These are phyloP conservation scores for Drosophila elegans DNA, from an alignment of 1,140 invertebrate species.

Conservation along the genomic window DNA sequence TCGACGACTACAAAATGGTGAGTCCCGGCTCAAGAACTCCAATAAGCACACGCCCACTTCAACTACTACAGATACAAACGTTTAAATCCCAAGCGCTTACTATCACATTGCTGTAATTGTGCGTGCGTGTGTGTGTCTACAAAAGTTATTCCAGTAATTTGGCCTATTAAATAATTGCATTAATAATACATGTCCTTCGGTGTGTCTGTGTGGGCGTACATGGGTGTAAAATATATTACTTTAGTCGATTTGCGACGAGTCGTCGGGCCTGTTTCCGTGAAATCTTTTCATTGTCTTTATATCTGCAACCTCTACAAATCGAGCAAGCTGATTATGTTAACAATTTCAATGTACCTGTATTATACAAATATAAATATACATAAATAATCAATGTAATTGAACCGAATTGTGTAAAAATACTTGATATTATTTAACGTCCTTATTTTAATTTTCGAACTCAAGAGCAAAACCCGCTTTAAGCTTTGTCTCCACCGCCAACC, in stretches of 20 bases:
- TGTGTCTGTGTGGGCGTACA: constrained; percentile 23
- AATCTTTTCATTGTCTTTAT: constrained; percentile 36
- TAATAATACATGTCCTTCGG: constrained; percentile 42
- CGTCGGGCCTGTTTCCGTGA: constrained; percentile 5
- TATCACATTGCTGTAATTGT: constrained; percentile 66
- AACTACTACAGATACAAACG: constrained; percentile 38
- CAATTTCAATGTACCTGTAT: constrained; percentile 24
- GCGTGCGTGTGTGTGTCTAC: constrained; percentile 48
- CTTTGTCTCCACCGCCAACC: constrained; percentile 23
- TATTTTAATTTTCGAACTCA: constrained; percentile 16
- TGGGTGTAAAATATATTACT: constrained; percentile 38
- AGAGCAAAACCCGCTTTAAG: constrained; percentile 15
- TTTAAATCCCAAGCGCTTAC: constrained; percentile 56
- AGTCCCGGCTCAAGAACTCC: constrained; percentile 86
- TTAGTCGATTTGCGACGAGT: constrained; percentile 2
- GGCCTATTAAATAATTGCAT: constrained; percentile 50
- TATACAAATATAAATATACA: constrained; percentile 26
- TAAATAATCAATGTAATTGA: constrained; percentile 18
- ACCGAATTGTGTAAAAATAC: constrained; percentile 13
- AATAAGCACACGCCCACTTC: constrained; percentile 31
- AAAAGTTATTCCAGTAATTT: constrained; percentile 37
- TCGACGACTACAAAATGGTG: constrained; percentile 99
- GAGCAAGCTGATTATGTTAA: constrained; percentile 32
- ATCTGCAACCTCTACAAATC: constrained; percentile 23
- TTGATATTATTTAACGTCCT: constrained; percentile 13